Evolutionary conservation across 2,797 vertebrate genomes (phyloP).

Genomic region (Menidia menidia): DNA sequence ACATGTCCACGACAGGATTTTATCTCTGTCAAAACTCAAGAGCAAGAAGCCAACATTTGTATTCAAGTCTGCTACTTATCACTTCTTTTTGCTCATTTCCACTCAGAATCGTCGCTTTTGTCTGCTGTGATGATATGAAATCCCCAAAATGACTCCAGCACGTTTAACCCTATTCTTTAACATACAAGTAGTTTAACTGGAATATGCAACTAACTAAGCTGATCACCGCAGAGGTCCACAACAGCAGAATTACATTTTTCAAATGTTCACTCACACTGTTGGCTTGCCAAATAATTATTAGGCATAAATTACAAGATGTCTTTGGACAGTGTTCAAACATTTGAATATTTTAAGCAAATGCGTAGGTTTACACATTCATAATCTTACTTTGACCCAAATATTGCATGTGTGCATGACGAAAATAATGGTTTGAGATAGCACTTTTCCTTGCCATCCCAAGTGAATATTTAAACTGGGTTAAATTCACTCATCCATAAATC

Average conservation of each 20-base stretch:
- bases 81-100: not conserved
- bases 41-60: no score
- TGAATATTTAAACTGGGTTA: conserved; percentile 61
- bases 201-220: not conserved
- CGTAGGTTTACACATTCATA: conserved; percentile 28
- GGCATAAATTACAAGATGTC: conserved; percentile 1
- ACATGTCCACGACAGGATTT: not conserved
- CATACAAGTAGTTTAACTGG: not conserved
- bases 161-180: not conserved
- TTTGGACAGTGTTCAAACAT: conserved; percentile 6
- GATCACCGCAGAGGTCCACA: not conserved
- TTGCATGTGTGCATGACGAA: conserved; percentile 14
- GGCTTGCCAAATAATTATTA: conserved; percentile 4
- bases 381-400: conserved; percentile 21
- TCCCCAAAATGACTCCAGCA: not conserved
- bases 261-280: not conserved
- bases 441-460: conserved; percentile 32
- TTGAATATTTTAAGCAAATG: conserved; percentile 25
- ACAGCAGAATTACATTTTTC: conserved; percentile 1
- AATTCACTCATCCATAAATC: conserved; percentile 57
- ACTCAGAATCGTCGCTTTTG: not conserved
- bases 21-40: no score
- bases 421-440: conserved; percentile 29
- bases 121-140: not conserved
- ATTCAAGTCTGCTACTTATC: not conserved